Conservation (phyloP, 2,797 vertebrate genomes). For the Iguana delicatissima region DNA sequence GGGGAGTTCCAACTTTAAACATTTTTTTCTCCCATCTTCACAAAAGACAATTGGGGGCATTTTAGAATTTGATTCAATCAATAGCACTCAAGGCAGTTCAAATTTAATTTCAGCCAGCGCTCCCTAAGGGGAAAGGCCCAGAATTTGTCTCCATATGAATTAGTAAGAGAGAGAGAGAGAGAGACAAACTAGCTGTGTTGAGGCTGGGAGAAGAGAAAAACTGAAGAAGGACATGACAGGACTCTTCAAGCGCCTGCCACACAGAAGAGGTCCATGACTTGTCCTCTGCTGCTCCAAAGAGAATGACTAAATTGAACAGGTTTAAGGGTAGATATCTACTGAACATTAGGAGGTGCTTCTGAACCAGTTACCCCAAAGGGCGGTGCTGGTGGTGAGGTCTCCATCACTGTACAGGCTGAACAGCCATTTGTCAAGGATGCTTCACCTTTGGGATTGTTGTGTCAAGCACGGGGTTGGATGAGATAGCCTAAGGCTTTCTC, state of each 20-base stretch:
- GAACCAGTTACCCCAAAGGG: neutral
- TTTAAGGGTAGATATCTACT: neutral
- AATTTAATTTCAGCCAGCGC: constrained; percentile 4
- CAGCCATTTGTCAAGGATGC: neutral
- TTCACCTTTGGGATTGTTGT: neutral
- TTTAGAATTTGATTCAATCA: constrained; percentile 7
- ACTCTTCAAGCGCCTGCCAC: neutral
- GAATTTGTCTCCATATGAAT: neutral
- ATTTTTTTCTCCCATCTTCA: neutral
- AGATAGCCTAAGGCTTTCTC: neutral
- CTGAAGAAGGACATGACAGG: neutral
- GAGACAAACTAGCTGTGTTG: too few relatives aligned
- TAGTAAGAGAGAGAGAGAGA: neutral
- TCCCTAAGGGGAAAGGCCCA: neutral
- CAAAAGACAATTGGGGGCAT: neutral
- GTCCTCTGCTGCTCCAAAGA: neutral
- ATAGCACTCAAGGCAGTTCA: neutral
- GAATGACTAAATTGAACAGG: neutral
- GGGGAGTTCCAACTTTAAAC: neutral
- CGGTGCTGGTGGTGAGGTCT: neutral
- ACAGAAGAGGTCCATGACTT: neutral
- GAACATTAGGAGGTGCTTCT: neutral
- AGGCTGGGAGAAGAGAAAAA: neutral
- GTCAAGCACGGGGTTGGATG: neutral
- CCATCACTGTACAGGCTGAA: neutral